Evolutionary conservation across 2,888 invertebrate genomes (phyloP), one percentile per base, ranked within the genome.

Genomic region (Carabus problematicus): DNA sequence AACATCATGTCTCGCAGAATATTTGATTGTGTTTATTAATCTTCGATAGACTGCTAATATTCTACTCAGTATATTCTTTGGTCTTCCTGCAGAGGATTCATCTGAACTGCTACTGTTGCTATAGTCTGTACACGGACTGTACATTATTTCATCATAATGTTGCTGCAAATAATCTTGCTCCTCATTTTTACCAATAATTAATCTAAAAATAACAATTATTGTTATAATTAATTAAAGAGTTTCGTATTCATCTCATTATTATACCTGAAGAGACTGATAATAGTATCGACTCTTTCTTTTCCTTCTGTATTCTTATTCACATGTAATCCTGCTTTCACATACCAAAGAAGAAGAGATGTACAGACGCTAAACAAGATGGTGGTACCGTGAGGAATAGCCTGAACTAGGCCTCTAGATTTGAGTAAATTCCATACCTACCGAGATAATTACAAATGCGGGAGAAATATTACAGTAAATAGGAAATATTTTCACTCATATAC

Each of bases 111-210:
- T n/a, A n/a, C n/a, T 19, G n/a, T 61, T 55, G 58, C 8, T 40
- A n/a, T n/a, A n/a, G n/a, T n/a, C 60, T 59, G 63, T 56, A 42
- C 39, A 47, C 8, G 42, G 75, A 74, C 74, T 43, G 72, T 74
- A 14, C 14, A 18, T 77, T 70, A 76, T 75, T 41, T 79, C 64
- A 66, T 77, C 75, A 70, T 80, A 78, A 58, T 75, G 75, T 9
- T 75, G 72, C 41, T 71, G 49, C 47, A 71, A 74, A 72, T 79
- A 81, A 62, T 80, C 80, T 69, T 81, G 78, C 73, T 87, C 88
- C 78, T 90, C 90, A 72, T 85, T 82, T 29, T 85, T 85, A 45
- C 89, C 89, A 73, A 89, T 84, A 72, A 89, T 84, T 77, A 89
- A 86, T 75, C 87, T 87, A 49, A 16, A 61, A 59, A 55, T 64